Base-by-base conservation (phyloP, 2,888 invertebrate species). In the Cynaeus angustus region DNA sequence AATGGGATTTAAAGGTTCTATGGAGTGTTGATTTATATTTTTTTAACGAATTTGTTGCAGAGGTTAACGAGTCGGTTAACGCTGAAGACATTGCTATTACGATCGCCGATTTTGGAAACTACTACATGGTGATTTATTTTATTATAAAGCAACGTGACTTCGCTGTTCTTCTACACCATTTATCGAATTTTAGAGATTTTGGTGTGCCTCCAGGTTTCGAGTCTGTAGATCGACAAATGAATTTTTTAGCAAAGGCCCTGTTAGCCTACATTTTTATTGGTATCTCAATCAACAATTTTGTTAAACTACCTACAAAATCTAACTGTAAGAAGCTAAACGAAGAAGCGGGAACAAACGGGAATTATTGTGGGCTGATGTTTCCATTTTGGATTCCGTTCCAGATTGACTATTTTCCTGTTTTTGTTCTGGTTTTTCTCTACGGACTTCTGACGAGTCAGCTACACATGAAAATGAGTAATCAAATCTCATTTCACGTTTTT, bases 141-240 rank as follows among this genome's bases (percentile, higher is more conserved):
- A 12, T 68, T 2, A 62, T 37, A 26, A 68, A 56, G 3, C 61
- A 56, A 26, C 37, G 14, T 3, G 33, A 62, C 43, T 8, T 55
- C 0, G 56, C 68, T 7, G 28, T 12, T 6, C 30, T 68, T 12
- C 37, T 68, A 6, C 30, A 41, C 0, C 62, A 68, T 41, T 48
- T 68, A n/a, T 68, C 68, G 7, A 8, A 64, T 14, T 68, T 55
- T 26, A 37, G 46, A 3, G 13, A 48, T 6, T 68, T 68, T 28
- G 68, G 68, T n/a, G 21, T 26, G 48, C 68, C 68, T 7, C 68
- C 68, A 7, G 55, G 48, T 12, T 55, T 56, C 16, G 50, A 62
- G 9, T 37, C 46, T 8, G 10, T 10, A 9, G 53, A 43, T 0
- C 48, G 28, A 48, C 33, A 38, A 14, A 14, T 67, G 3, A 28